Evolutionary conservation across 2,888 invertebrate species (phyloP).

Genomic region (Microctonus aethiopoides): DNA sequence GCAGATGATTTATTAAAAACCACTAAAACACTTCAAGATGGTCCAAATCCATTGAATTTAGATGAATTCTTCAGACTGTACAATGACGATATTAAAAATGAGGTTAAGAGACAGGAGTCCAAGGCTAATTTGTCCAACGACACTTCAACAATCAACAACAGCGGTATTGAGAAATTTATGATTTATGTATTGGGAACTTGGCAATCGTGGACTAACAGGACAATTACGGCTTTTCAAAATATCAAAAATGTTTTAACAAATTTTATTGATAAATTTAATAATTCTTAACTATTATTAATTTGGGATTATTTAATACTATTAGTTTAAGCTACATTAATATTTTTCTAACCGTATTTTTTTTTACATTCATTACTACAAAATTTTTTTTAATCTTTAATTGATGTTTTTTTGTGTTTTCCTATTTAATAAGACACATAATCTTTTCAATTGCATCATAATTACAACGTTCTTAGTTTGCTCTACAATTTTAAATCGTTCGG

Average conservation of each 20-base stretch:
- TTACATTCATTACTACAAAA: constrained; percentile 20
- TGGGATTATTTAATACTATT: background rate
- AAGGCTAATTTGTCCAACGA: constrained; percentile 35
- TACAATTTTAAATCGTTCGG: constrained; percentile 24
- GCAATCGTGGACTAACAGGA: constrained; percentile 50
- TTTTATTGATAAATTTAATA: constrained; percentile 43
- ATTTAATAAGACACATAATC: background rate
- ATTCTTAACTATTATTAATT: background rate
- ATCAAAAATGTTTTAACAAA: constrained; percentile 51
- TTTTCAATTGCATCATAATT: constrained; percentile 30
- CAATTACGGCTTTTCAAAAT: constrained; percentile 52
- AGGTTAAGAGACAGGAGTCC: constrained; percentile 61
- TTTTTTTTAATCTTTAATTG: background rate
- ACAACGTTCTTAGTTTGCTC: constrained; percentile 46
- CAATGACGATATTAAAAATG: constrained; percentile 61
- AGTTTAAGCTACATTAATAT: background rate
- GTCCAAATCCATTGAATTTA: constrained; percentile 60
- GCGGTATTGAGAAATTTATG: constrained; percentile 61
- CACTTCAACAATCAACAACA: constrained; percentile 32
- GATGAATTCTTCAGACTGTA: constrained; percentile 60
- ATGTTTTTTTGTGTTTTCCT: background rate
- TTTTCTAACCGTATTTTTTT: constrained; percentile 27
- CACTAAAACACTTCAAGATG: constrained; percentile 55
- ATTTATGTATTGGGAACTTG: constrained; percentile 52
- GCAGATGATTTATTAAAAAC: constrained; percentile 55